Evolutionary conservation across 2,113 vertebrate genomes (phyloP).

Genomic region (Varanus salvator): DNA sequence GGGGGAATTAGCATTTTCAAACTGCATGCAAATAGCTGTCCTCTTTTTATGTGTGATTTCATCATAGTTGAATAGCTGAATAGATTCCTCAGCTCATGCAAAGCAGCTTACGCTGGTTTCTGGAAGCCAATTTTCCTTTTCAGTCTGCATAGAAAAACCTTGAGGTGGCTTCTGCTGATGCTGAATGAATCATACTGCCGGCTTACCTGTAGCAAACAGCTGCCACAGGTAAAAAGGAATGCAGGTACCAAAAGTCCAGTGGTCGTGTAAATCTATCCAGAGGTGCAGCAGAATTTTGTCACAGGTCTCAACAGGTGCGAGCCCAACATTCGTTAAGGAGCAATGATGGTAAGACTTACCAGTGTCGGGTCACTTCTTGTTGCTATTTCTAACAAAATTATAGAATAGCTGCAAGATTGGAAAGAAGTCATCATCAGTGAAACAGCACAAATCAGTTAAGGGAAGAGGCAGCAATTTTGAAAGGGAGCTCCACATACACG

Average conservation of each 20-base stretch:
- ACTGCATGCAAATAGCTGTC: too few species aligned
- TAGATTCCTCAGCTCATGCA: background rate
- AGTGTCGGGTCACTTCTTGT: slow-evolving; percentile 80
- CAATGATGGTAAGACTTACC: slow-evolving; percentile 73
- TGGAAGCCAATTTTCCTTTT: background rate
- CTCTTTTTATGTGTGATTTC: too few species aligned
- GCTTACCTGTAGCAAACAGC: background rate
- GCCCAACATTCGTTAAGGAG: background rate
- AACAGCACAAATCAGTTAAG: background rate
- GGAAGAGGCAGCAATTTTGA: background rate
- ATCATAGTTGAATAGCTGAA: background rate
- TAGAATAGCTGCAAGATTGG: slow-evolving; percentile 80
- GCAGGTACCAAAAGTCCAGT: background rate
- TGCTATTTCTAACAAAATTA: slow-evolving; percentile 87
- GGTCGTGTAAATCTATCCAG: background rate
- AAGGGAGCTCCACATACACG: background rate
- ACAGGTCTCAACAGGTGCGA: background rate
- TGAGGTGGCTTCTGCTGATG: background rate
- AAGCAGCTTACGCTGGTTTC: background rate
- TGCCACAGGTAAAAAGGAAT: background rate
- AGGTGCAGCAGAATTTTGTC: background rate
- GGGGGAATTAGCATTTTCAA: too few species aligned
- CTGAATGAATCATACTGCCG: background rate
- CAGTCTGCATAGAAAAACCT: background rate
- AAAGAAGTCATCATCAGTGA: slow-evolving; percentile 9